phyloP scores from a whole-genome alignment of 2,797 vertebrate species.

The Hipposideros larvatus region DNA sequence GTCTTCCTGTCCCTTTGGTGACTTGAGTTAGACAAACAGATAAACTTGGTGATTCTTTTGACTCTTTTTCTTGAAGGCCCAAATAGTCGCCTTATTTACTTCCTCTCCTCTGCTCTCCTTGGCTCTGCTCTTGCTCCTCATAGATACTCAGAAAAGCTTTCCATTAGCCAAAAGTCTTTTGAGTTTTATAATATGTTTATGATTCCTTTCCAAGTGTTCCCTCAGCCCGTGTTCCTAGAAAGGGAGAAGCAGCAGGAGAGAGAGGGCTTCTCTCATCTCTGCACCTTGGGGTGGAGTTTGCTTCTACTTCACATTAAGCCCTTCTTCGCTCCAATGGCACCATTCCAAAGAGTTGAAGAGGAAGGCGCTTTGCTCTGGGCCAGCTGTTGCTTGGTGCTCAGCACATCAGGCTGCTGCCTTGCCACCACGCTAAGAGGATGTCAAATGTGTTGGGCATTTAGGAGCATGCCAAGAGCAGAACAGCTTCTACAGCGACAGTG shows the following conservation, averaged over 20 bases:
- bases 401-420: background rate
- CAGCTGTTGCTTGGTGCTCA: background rate
- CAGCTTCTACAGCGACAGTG: slow-evolving; percentile 49
- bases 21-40: background rate
- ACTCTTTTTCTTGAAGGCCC: background rate
- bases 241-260: background rate
- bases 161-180: background rate
- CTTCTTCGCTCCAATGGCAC: background rate
- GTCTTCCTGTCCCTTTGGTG: background rate
- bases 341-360: background rate
- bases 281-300: background rate
- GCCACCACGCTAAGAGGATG: slow-evolving; percentile 12
- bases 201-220: background rate
- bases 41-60: background rate
- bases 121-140: background rate
- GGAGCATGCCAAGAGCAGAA: slow-evolving; percentile 55
- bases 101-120: background rate
- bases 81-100: background rate
- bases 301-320: background rate
- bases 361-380: background rate
- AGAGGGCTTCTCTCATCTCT: background rate
- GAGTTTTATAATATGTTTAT: background rate
- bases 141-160: background rate
- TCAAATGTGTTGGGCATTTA: slow-evolving; percentile 43
- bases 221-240: background rate